phyloP scores from a whole-genome alignment of 2,113 vertebrate genomes.

The Festucalex cinctus region DNA sequence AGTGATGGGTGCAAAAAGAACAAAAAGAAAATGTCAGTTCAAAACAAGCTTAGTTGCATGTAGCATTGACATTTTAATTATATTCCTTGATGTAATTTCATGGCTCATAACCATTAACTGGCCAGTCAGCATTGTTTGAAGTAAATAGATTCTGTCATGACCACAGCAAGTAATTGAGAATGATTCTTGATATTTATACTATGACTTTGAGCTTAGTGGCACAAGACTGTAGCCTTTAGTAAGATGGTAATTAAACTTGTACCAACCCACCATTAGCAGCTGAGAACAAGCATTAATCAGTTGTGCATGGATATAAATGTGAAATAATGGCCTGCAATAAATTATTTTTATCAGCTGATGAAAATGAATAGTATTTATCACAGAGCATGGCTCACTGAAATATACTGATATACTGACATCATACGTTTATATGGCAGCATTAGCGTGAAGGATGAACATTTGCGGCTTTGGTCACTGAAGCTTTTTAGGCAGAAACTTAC shows the following conservation, averaged over 20 bases:
- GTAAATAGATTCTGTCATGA: slow-evolving; percentile 30
- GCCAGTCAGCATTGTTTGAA: slow-evolving; percentile 38
- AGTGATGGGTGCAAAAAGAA: slow-evolving; percentile 21
- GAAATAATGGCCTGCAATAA: slow-evolving; percentile 2
- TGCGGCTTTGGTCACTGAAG: background rate
- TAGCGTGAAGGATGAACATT: background rate
- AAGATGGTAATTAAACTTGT: slow-evolving; percentile 9
- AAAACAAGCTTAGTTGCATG: slow-evolving; percentile 13
- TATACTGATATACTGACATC: background rate
- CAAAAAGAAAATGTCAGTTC: slow-evolving; percentile 31
- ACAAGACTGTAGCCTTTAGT: slow-evolving; percentile 4
- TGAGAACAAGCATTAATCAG: slow-evolving; percentile 2
- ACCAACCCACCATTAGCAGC: background rate
- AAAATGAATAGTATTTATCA: background rate
- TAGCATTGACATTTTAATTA: slow-evolving; percentile 32
- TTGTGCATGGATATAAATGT: slow-evolving; percentile 3
- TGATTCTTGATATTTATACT: slow-evolving; percentile 28
- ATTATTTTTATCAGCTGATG: background rate
- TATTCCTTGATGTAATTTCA: slow-evolving; percentile 50
- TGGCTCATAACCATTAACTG: slow-evolving; percentile 44
- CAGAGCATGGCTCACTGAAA: background rate
- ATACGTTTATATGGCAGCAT: background rate
- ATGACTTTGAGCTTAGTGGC: background rate
- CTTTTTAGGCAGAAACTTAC: background rate
- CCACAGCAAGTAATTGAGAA: slow-evolving; percentile 30